Base-by-base conservation (phyloP, 2,113 vertebrate genomes). In the Chiloscyllium plagiosum region DNA sequence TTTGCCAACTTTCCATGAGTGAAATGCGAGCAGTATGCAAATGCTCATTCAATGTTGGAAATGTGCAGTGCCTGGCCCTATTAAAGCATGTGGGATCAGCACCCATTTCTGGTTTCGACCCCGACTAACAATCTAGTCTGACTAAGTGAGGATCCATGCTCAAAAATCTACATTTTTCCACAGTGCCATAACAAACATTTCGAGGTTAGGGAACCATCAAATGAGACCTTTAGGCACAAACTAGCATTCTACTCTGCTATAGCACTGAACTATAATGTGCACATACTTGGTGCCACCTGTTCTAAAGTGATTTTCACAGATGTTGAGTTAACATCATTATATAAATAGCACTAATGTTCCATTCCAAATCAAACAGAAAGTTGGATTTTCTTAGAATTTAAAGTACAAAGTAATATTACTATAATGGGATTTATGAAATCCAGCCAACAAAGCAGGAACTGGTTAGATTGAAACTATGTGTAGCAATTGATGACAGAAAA, bases 361-460 rank as follows among this genome's bases (percentile, higher is more conserved):
- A 95, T 95, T 95, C 69, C 68, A 95, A 72, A 72, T 95, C 69
- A 95, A 95, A 76, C 61, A 66, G 61, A 93, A 93, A 93, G 61
- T 95, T 76, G 70, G 69, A 52, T 95, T 95, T 95, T 70, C 94
- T 95, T 95, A 50, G 68, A 52, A 72, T 72, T 52, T 95, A 95
- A 95, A 72, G 69, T 95, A 95, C 94, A 95, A 95, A 72, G 94
- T 50, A 95, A 72, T 70, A 33, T 76, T 47, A 76, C 42, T 95
- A 52, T 52, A 95, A 95, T 95, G 94, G 68, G 68, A 95, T 95
- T 72, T 72, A 68, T 52, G 69, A 72, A 70, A 95, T 70, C 42
- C 47, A 72, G 94, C 26, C 94, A 95, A 52, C 68, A 72, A 29
- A 72, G 22, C 69, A 72, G 93, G 70, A 47, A 72, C 65, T 94